phyloP scores from a whole-genome alignment of 2,113 vertebrate genomes.

The Puntigrus tetrazona region DNA sequence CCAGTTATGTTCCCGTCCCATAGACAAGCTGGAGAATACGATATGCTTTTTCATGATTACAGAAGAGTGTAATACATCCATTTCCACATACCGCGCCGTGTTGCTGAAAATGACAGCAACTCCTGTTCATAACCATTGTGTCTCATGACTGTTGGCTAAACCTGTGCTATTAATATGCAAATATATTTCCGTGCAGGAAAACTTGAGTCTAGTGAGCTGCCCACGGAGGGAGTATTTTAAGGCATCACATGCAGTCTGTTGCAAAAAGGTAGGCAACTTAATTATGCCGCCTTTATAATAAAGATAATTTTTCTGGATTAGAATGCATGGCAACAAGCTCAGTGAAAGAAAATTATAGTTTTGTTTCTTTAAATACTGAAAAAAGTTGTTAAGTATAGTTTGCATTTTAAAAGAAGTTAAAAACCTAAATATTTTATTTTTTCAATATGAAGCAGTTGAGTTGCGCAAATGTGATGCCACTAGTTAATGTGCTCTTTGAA shows the following conservation, averaged over 20 bases:
- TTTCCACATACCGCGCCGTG: conserved; percentile 12
- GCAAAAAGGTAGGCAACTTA: background rate
- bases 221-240: background rate
- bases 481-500: background rate
- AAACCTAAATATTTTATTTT: background rate
- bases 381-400: background rate
- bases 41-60: conserved; percentile 37
- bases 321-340: background rate
- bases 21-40: conserved; percentile 32
- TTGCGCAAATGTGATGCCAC: background rate
- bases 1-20: conserved; percentile 18
- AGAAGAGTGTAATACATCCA: conserved; percentile 7
- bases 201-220: background rate
- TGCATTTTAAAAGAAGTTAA: background rate
- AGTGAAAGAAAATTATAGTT: background rate
- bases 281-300: background rate
- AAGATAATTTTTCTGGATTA: background rate
- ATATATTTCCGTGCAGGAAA: background rate
- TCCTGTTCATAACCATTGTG: background rate
- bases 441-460: background rate
- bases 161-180: background rate
- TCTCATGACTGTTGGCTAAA: background rate
- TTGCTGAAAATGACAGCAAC: background rate
- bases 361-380: background rate
- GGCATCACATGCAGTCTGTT: background rate